Conservation (phyloP, 2,113 vertebrate species). For the Phodopus roborovskii region DNA sequence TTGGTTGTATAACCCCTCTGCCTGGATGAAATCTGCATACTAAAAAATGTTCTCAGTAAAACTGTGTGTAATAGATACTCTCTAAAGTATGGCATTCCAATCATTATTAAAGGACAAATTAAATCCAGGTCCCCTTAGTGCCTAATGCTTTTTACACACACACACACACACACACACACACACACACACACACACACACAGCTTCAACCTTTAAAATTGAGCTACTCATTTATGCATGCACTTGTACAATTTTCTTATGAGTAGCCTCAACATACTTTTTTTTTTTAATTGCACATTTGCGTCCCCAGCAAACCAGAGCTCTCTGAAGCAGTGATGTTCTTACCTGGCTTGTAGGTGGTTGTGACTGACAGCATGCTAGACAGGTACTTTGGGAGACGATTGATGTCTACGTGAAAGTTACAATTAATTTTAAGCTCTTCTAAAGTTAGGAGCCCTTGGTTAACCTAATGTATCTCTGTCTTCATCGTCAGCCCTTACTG, state of each 20-base stretch:
- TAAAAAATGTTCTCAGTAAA: background rate
- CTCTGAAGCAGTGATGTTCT: background rate
- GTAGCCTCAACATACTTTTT: background rate
- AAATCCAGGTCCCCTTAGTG: background rate
- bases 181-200: background rate
- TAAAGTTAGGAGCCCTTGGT: constrained; percentile 16
- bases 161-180: too few relatives aligned
- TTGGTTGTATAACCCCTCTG: background rate
- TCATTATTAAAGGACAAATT: background rate
- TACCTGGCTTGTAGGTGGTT: constrained; percentile 28
- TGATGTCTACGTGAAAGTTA: constrained; percentile 5
- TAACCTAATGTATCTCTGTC: background rate
- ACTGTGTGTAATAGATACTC: background rate
- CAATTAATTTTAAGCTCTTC: constrained; percentile 2
- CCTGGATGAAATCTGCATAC: background rate
- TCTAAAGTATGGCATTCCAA: background rate
- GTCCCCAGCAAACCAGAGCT: background rate
- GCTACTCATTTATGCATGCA: background rate
- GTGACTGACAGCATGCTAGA: constrained; percentile 2
- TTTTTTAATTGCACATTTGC: background rate
- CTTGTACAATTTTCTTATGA: background rate
- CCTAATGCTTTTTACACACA: background rate
- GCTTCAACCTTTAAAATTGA: background rate
- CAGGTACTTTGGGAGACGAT: background rate
- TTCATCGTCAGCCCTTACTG: background rate